These are phyloP conservation scores for Corythoichthys haematopterus DNA, from an alignment of 2,113 vertebrate genomes.

Conservation along the genomic window DNA sequence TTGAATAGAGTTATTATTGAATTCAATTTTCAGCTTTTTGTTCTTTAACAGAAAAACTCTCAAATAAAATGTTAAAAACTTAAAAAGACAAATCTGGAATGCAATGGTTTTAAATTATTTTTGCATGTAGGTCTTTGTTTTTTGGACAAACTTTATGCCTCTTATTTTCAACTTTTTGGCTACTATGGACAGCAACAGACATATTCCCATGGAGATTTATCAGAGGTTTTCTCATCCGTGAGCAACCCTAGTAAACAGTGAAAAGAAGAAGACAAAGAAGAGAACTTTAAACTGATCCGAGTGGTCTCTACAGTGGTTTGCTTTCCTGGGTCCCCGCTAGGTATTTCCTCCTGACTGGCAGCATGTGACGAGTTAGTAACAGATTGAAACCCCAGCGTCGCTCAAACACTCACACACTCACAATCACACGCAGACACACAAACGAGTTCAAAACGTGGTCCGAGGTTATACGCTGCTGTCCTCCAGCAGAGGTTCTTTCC, in stretches of 20 bases:
- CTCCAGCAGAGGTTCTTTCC: conserved; percentile 87
- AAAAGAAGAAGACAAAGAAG: neutral
- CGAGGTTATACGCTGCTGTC: conserved; percentile 84
- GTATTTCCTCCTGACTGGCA: neutral
- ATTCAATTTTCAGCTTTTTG: neutral
- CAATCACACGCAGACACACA: neutral
- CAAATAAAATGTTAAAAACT: neutral
- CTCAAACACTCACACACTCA: neutral
- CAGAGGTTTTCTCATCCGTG: neutral
- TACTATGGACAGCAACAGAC: too few relatives aligned
- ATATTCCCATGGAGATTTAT: neutral
- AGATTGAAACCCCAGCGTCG: neutral
- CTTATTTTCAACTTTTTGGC: neutral
- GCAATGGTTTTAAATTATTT: neutral
- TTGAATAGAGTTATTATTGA: neutral
- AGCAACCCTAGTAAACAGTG: neutral
- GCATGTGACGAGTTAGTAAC: conserved; percentile 3
- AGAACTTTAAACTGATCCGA: neutral
- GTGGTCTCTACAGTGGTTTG: conserved; percentile 3
- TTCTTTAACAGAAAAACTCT: neutral
- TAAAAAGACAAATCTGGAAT: neutral
- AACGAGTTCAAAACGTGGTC: conserved; percentile 53
- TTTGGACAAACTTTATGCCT: neutral
- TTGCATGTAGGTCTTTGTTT: too few relatives aligned
- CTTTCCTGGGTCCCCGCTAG: neutral